Conservation (phyloP, 2,113 vertebrate species). For the Arothron firmamentum region DNA sequence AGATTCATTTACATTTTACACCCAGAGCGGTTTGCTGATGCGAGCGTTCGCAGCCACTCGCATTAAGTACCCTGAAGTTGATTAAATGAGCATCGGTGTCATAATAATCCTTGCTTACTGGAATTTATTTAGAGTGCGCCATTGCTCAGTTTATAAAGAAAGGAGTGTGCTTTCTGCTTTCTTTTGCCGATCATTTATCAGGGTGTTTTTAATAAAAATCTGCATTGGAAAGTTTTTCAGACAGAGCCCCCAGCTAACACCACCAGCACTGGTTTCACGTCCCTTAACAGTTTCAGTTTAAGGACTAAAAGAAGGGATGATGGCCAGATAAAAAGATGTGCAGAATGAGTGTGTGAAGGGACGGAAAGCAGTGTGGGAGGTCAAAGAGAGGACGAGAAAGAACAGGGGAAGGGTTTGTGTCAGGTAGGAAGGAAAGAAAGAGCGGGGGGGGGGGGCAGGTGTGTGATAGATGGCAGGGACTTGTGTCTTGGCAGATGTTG, state of each 20-base stretch:
- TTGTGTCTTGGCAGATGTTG: conserved; percentile 36
- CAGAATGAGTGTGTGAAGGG: neutral
- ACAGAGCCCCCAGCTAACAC: too few relatives aligned
- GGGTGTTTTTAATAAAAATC: too few relatives aligned
- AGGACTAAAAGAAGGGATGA: too few relatives aligned
- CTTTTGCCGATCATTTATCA: conserved; percentile 18
- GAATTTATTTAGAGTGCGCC: conserved; percentile 31
- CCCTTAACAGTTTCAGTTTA: too few relatives aligned
- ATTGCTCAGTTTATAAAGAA: conserved; percentile 21
- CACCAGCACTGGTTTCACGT: too few relatives aligned
- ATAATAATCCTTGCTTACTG: conserved; percentile 40
- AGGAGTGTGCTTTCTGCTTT: conserved; percentile 19
- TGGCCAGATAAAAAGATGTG: neutral
- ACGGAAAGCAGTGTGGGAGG: neutral
- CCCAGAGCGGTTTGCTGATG: conserved; percentile 48
- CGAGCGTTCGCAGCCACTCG: conserved; percentile 41
- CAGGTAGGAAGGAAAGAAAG: conserved; percentile 11
- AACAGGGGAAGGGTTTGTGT: neutral
- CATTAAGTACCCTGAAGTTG: conserved; percentile 59
- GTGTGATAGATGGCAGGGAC: conserved; percentile 44
- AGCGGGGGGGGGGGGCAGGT: conserved; percentile 14
- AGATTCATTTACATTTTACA: conserved; percentile 61
- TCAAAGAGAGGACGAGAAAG: neutral
- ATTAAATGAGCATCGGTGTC: conserved; percentile 58
- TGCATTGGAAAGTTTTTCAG: too few relatives aligned